Conservation (phyloP, 2,113 vertebrate species). For the Steatornis caripensis region DNA sequence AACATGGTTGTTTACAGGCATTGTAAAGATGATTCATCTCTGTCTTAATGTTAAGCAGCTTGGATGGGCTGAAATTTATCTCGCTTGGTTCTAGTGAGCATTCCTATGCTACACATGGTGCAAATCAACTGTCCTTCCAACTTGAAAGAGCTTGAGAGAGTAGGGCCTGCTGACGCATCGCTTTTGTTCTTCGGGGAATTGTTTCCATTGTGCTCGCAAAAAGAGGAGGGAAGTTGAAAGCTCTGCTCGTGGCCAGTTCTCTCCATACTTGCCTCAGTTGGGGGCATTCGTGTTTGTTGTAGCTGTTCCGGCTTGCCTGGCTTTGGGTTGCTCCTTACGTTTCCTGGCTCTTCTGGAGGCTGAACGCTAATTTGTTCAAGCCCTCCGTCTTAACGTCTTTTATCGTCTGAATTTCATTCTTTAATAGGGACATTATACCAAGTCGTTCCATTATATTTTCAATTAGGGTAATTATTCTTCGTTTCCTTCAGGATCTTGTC, state of each 20-base stretch:
- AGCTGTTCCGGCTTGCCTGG: not conserved
- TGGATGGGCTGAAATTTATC: conserved; percentile 55
- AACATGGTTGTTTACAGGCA: conserved; percentile 50
- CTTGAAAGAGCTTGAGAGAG: conserved; percentile 62
- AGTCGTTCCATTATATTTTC: not conserved
- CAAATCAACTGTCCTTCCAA: conserved; percentile 75
- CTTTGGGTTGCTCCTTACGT: not conserved
- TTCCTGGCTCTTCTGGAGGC: not conserved
- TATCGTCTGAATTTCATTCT: not conserved
- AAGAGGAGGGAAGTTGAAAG: conserved; percentile 42
- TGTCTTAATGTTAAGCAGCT: conserved; percentile 63
- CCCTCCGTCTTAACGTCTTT: not conserved
- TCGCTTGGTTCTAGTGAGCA: conserved; percentile 32
- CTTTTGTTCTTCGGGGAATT: conserved; percentile 69
- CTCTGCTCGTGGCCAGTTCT: conserved; percentile 43
- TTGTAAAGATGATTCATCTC: conserved; percentile 63
- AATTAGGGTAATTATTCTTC: not conserved
- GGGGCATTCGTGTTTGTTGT: conserved; percentile 19
- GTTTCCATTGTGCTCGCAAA: conserved; percentile 65
- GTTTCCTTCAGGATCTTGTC: not conserved
- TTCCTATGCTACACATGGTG: conserved; percentile 74
- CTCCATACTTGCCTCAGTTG: conserved; percentile 4
- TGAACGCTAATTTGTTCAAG: not conserved
- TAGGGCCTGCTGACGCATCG: conserved; percentile 57
- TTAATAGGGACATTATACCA: not conserved